A percentile compares a stretch with the other conserved stretches of the same genome.
These are phyloP conservation scores for Synergus itoensis DNA, from an alignment of 2,888 invertebrate species.

Conservation along the genomic window DNA sequence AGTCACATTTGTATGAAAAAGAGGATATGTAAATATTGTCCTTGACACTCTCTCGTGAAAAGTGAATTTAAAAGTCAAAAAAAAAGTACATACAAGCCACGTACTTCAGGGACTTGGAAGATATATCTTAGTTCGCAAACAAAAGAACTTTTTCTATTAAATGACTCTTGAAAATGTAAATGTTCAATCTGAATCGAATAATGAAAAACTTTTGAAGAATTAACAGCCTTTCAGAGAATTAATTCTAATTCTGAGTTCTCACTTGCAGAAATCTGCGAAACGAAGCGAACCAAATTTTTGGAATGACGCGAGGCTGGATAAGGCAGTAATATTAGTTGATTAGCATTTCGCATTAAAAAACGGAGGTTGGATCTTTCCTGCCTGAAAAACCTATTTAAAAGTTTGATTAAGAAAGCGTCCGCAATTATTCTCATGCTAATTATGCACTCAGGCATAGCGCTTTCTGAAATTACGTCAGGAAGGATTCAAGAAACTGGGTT, in stretches of 20 bases:
- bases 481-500: slow-evolving; percentile 58
- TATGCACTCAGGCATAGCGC: slow-evolving; percentile 65
- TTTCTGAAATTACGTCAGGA: slow-evolving; percentile 69
- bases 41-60: too few species aligned
- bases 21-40: too few species aligned
- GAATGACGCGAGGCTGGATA: slow-evolving; percentile 63
- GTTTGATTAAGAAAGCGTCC: slow-evolving; percentile 76
- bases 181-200: background rate
- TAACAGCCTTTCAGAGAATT: slow-evolving; percentile 43
- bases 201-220: background rate
- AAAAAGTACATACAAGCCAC: too few species aligned
- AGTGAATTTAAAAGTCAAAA: too few species aligned
- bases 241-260: slow-evolving; percentile 60
- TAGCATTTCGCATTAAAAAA: slow-evolving; percentile 72
- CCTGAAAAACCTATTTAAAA: slow-evolving; percentile 76
- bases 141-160: too few species aligned
- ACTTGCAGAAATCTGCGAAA: slow-evolving; percentile 48
- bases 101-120: too few species aligned
- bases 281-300: slow-evolving; percentile 9
- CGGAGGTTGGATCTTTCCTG: slow-evolving; percentile 52
- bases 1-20: too few species aligned
- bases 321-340: slow-evolving; percentile 70
- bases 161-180: background rate
- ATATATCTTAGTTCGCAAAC: background rate
- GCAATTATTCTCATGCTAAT: slow-evolving; percentile 77